These are phyloP conservation scores for Poeciliopsis turneri DNA, from an alignment of 2,797 vertebrate genomes.

Conservation along the genomic window DNA sequence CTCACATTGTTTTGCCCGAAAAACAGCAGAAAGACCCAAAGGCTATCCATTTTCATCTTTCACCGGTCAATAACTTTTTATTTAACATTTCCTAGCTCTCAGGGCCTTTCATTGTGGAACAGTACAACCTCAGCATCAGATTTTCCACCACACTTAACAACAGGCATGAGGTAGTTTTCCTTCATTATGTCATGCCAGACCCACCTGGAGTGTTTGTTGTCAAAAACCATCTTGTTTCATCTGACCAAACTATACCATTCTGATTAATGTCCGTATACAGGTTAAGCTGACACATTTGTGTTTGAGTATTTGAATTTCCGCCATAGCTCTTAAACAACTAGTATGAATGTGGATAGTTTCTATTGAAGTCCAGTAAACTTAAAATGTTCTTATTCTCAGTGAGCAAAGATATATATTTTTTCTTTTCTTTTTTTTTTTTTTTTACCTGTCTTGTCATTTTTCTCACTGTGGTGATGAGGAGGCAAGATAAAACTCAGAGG, in stretches of 20 bases:
- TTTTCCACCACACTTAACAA: not conserved
- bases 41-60: not conserved
- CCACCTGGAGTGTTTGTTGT: not conserved
- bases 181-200: not conserved
- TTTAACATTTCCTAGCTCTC: not conserved
- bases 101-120: not conserved
- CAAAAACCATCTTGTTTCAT: not conserved
- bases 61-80: not conserved
- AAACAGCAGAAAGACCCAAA: not conserved
- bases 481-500: not conserved
- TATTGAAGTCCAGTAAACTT: not conserved
- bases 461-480: not conserved
- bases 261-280: not conserved
- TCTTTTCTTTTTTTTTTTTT: not conserved
- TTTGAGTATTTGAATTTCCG: no score
- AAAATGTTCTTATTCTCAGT: not conserved
- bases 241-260: not conserved
- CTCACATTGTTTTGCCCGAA: not conserved
- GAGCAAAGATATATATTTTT: not conserved
- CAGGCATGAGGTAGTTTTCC: not conserved
- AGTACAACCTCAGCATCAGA: not conserved
- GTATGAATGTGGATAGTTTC: not conserved
- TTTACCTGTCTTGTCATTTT: not conserved
- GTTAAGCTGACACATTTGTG: not conserved
- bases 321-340: not conserved